Base-by-base conservation (phyloP, 92 coral and sea anemone genomes). In the Epizoanthus stellaris region DNA sequence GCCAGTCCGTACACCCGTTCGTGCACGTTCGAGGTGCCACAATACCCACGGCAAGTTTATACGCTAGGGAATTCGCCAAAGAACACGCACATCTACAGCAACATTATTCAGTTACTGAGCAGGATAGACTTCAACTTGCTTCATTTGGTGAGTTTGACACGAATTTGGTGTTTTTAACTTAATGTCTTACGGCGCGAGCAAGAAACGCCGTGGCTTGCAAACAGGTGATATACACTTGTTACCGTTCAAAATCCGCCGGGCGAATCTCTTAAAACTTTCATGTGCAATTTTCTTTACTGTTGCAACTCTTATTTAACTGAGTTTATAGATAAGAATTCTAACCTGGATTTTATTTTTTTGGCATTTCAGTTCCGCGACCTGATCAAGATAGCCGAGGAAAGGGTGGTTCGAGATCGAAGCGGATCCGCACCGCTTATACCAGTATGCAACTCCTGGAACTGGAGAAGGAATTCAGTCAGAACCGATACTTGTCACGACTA, bases 401-500 rank as follows among this genome's bases (percentile, higher is more conserved):
- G 76, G 91, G 93, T 16, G 93, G 92, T 75, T 96, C 99, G 7
- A 89, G 99, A 59, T 95, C 99, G 73, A 96, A 96, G 45, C 88
- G 99, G 76, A 96, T 96, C 63, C 93, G 99, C 3, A 96, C 99
- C 0, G 99, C 99, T 3, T 96, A 96, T 87, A 96, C 99, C 61
- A 94, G 98, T 80, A 93, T 96, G 93, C 99, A 96, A 84, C 79
- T 96, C 4, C 56, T 96, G 38, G 99, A 96, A 70, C 91, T 96
- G 52, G 99, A 96, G 64, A 94, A 96, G 67, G 99, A 96, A 80
- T 96, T 96, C 89, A 96, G 99, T 90, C 95, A 96, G 71, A 96
- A 96, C 88, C 91, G 99, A 67, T 96, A 96, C 75, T 85, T 96
- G 17, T 96, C 99, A 36, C 93, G 99, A 11, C 83, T 96, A 1